These are phyloP conservation scores for Pseudomyrmex cubaensis DNA, from an alignment of 1,140 invertebrate genomes.

Conservation along the genomic window DNA sequence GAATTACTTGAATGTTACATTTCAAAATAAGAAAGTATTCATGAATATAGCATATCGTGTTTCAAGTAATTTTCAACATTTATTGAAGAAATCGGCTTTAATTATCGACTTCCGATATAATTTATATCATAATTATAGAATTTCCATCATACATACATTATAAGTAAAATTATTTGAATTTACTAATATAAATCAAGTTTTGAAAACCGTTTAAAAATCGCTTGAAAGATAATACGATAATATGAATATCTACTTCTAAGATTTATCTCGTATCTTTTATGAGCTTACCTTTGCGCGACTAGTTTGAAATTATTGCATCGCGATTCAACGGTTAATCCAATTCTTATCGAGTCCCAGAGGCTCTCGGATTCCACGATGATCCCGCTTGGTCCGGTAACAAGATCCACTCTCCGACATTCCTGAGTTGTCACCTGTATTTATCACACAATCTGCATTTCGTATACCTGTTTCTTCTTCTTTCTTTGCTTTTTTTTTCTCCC, in stretches of 20 bases:
- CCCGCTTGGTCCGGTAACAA: conserved; percentile 34
- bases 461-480: conserved; percentile 76
- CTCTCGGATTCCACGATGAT: conserved; percentile 45
- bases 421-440: conserved; percentile 69
- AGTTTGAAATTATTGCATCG: conserved; percentile 16
- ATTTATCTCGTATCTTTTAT: conserved; percentile 11
- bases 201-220: not conserved
- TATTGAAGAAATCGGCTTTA: not conserved
- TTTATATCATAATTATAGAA: too few species aligned
- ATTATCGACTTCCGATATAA: not conserved
- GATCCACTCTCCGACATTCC: conserved; percentile 55
- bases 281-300: not conserved
- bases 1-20: conserved; percentile 26
- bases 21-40: conserved; percentile 3
- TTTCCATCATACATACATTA: too few species aligned
- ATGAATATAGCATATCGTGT: not conserved
- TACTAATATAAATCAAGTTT: not conserved
- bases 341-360: conserved; percentile 54
- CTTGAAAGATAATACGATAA: not conserved
- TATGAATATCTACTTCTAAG: not conserved
- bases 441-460: conserved; percentile 75
- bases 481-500: conserved; percentile 58
- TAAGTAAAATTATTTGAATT: not conserved
- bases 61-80: conserved; percentile 2
- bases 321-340: conserved; percentile 78